Evolutionary conservation across 1,140 invertebrate species (phyloP), one percentile per base, ranked within the genome.

Genomic region (Triops cancriformis): DNA sequence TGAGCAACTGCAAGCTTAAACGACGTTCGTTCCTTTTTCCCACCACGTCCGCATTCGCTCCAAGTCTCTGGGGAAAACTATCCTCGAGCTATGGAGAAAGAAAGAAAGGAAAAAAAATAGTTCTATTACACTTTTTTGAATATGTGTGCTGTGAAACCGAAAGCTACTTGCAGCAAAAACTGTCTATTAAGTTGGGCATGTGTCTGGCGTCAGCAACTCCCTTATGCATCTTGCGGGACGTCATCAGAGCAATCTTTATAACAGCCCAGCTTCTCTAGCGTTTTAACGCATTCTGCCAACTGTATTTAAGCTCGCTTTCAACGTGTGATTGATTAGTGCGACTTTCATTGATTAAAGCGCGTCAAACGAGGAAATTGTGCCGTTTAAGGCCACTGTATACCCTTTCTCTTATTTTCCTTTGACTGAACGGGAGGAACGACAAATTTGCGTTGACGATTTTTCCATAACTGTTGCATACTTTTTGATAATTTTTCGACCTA

Each of bases 191-290:
- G 18, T 64, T 64, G 51, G 51, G 51, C 51, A 64, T 64, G 51
- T 64, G 51, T 64, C 51, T 64, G 51, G 51, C 51, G 51, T 64
- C 51, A 64, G 51, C n/a, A 23, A 64, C 18, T 64, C 51, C 51
- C 51, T 64, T n/a, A 12, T 18, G 51, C 23, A 64, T 64, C 14
- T 64, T 64, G 51, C 23, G 51, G 51, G 51, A 64, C 51, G 51
- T 18, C 51, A 64, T 64, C 23, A n/a, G 14, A 64, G 51, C 51
- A 18, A 11, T 64, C 51, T 64, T 64, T 64, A 64, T 64, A 64
- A 23, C 23, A n/a, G 18, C 7, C n/a, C 9, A 64, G 51, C 51
- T 14, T 64, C 23, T 18, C 9, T 14, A 12, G 51, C 6, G 14
- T 18, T 64, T 64, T 23, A 64, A n/a, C 51, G 23, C 14, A 23